Percentiles rank a stretch among this genome's conserved stretches.
Evolutionary conservation across 2,797 vertebrate genomes (phyloP).

Genomic region (Falco biarmicus): DNA sequence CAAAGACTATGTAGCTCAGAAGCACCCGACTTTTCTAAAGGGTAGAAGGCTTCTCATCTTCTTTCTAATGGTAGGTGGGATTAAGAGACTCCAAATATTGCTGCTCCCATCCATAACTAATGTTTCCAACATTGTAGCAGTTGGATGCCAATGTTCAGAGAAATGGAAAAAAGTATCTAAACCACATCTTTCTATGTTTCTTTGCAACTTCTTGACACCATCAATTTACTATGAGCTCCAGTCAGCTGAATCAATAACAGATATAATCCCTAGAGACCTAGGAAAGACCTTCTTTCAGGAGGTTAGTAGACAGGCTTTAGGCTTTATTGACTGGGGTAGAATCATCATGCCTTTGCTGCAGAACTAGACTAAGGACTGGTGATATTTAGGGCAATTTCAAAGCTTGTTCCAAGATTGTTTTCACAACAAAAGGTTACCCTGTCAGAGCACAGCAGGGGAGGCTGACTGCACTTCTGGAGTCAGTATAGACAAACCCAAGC

Average conservation of each 20-base stretch:
- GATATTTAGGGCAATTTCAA: constrained; percentile 20
- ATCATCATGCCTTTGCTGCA: background rate
- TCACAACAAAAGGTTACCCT: constrained; percentile 42
- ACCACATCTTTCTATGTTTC: background rate
- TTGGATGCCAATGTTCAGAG: background rate
- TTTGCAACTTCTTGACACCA: background rate
- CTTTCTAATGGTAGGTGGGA: background rate
- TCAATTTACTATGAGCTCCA: background rate
- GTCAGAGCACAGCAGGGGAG: constrained; percentile 20
- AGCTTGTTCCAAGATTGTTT: constrained; percentile 18
- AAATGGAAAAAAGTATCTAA: background rate
- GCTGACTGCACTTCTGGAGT: background rate
- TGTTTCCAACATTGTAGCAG: background rate
- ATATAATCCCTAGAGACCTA: background rate
- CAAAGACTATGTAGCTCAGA: background rate
- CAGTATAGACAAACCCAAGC: background rate
- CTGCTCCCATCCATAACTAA: background rate
- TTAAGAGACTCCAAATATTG: background rate
- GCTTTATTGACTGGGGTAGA: background rate
- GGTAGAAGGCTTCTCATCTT: background rate
- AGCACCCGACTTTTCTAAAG: background rate
- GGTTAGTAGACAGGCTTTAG: background rate
- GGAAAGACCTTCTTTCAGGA: background rate
- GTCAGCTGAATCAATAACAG: background rate
- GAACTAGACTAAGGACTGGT: background rate